Percentiles rank a stretch among this genome's conserved stretches.
These are phyloP conservation scores for Grantiella picta DNA, from an alignment of 2,113 vertebrate genomes.

Conservation along the genomic window DNA sequence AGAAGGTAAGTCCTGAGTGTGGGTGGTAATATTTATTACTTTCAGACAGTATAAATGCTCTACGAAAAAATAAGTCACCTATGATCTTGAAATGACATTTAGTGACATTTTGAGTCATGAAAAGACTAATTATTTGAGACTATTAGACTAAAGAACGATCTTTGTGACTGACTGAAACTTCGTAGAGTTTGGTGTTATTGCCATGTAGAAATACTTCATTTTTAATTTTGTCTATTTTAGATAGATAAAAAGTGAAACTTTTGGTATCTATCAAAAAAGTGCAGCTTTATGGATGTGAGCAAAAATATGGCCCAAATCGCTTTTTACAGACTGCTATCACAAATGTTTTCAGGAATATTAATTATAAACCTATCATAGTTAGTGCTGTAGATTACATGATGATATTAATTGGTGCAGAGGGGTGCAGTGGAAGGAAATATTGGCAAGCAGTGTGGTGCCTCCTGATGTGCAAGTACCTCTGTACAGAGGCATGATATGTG, in stretches of 20 bases:
- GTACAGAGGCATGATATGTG: rapidly evolving
- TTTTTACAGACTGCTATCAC: background rate
- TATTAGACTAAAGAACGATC: background rate
- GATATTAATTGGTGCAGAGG: background rate
- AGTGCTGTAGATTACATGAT: background rate
- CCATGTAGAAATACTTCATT: background rate
- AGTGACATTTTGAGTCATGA: background rate
- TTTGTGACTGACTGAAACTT: background rate
- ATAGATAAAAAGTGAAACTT: background rate
- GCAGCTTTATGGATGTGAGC: background rate
- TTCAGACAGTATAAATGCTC: background rate
- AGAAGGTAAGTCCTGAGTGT: background rate
- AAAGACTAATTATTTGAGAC: background rate
- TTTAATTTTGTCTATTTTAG: background rate
- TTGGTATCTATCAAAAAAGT: background rate
- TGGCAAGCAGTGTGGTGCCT: background rate
- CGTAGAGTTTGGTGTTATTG: background rate
- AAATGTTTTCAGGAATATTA: background rate
- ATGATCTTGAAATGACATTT: background rate
- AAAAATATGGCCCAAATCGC: background rate
- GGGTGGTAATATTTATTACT: background rate
- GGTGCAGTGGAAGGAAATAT: background rate
- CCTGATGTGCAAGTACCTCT: background rate
- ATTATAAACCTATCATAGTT: background rate
- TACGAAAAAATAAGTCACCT: background rate